Percentiles rank a stretch among this genome's conserved stretches.
phyloP scores from a whole-genome alignment of 2,113 vertebrate species.

The Burhinus oedicnemus region DNA sequence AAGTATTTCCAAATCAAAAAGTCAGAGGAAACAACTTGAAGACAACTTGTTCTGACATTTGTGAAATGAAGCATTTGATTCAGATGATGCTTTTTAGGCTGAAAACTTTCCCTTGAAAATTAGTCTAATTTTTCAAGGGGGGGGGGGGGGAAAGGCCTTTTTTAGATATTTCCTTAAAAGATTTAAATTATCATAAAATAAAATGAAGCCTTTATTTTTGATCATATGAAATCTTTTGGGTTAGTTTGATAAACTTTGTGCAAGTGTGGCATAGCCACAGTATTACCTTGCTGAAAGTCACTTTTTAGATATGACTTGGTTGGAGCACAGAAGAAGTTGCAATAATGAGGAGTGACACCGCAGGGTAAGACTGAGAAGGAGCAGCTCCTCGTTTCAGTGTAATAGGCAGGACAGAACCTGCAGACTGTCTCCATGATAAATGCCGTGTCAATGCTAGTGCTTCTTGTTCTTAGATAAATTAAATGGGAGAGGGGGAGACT shows the following conservation, averaged over 20 bases:
- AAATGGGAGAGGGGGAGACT: neutral
- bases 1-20: neutral
- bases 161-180: neutral
- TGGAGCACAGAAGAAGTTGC: neutral
- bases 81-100: neutral
- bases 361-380: neutral
- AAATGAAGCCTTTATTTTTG: neutral
- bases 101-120: neutral
- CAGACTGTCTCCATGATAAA: neutral
- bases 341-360: neutral
- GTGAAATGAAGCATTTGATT: neutral
- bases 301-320: neutral
- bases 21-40: neutral
- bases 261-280: neutral
- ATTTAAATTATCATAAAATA: neutral
- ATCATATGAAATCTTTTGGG: neutral
- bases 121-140: no score
- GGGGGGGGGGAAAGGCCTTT: accelerated
- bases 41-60: neutral
- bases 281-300: neutral
- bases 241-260: neutral
- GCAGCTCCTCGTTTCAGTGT: neutral
- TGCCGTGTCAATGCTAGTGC: neutral
- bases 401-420: neutral
- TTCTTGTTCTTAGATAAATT: neutral